Base-by-base conservation (phyloP, 2,888 invertebrate genomes). In the Lepidocyrtinus sp. region DNA sequence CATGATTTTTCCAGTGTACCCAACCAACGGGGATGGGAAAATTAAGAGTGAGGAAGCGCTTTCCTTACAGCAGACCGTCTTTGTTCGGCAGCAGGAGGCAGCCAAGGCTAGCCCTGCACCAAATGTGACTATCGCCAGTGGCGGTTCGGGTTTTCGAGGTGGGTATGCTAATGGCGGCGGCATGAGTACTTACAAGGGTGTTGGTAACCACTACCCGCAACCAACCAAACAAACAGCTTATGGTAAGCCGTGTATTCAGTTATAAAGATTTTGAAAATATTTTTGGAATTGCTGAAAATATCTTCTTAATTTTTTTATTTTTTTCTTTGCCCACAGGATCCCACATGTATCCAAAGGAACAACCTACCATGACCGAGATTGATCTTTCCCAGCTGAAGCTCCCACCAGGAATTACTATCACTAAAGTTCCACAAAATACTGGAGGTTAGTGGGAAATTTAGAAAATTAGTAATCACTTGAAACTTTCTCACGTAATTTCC, bases 381-480 rank as follows among this genome's bases (percentile, higher is more conserved):
- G 85, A 86, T 63, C 61, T 85, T 1, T 74, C 76, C 0, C 83
- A 84, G 24, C 55, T 93, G 21, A 90, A 90, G 50, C 88, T 95
- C 61, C 95, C 95, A 0, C 94, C 95, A 0, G 95, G 95, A n/a
- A 95, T 95, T 63, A 95, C 94, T 0, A 90, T 94, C 50, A 94
- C 94, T 0, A 91, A 94, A 79, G 94, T 94, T 0, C 76, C 79
- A 17, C 80, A 75, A 36, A 62, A 70, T 2, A 25, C 59, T 24
- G 62, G 26, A 55, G 73, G 78, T 78, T 68, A 68, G 45, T 19
- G 7, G 9, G n/a, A 62, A 5, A 9, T 9, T 45, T 19, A 27
- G 21, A n/a, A 1, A 67, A n/a, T n/a, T n/a, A n/a, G n/a, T n/a
- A n/a, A n/a, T n/a, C n/a, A n/a, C n/a, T n/a, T n/a, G n/a, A n/a